These are phyloP conservation scores for Aphidoletes aphidimyza DNA, from an alignment of 2,888 invertebrate species.

Conservation along the genomic window DNA sequence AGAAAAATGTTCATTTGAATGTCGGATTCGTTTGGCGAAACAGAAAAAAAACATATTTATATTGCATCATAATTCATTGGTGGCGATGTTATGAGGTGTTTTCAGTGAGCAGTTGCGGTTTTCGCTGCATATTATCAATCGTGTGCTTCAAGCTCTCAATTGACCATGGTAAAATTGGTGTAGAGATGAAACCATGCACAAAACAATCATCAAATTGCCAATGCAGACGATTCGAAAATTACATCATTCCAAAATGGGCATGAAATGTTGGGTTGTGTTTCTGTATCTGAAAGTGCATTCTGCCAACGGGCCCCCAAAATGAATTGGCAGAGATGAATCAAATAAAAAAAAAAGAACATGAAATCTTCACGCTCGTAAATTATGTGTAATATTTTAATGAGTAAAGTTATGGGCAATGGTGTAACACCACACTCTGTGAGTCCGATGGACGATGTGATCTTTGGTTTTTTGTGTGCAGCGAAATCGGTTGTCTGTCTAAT, in stretches of 20 bases:
- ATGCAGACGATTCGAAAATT: conserved; percentile 5
- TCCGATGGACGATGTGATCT: background rate
- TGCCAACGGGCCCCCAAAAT: background rate
- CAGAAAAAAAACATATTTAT: no score
- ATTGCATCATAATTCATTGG: conserved; percentile 29
- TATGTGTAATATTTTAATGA: background rate
- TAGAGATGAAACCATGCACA: no score
- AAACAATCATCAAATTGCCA: no score
- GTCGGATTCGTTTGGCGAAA: background rate
- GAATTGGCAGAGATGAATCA: no score
- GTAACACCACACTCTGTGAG: background rate
- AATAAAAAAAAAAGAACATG: background rate
- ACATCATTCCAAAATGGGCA: background rate
- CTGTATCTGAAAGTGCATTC: background rate
- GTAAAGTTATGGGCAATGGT: background rate
- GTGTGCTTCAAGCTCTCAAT: no score
- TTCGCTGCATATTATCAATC: no score
- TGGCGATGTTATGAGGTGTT: background rate
- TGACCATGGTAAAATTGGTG: no score
- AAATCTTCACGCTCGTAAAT: background rate
- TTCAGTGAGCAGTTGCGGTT: background rate
- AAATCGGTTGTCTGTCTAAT: no score
- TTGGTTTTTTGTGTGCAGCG: no score
- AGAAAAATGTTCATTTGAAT: conserved; percentile 22
- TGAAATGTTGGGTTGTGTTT: background rate